These are phyloP conservation scores for Zapornia atra DNA, from an alignment of 2,113 vertebrate species.

Conservation along the genomic window DNA sequence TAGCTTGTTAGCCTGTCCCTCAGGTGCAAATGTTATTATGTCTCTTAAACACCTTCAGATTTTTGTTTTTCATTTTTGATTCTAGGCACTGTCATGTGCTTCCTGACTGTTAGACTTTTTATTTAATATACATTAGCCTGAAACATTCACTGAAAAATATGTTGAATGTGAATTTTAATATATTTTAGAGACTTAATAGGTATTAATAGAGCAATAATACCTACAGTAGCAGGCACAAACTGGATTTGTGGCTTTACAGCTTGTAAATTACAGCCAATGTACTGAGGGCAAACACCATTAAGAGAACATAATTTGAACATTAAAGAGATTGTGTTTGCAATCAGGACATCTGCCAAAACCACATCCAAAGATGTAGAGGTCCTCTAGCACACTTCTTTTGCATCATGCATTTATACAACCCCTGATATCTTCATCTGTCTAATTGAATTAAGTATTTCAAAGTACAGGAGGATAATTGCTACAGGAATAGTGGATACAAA, in stretches of 20 bases:
- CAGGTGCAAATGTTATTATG: not conserved
- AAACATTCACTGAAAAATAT: conserved; percentile 23
- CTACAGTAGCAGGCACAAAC: conserved; percentile 4
- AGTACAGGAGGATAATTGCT: conserved; percentile 7
- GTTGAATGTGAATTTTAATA: not conserved
- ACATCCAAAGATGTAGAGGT: not conserved
- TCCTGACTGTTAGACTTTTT: not conserved
- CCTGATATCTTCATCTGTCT: not conserved
- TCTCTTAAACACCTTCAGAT: not conserved
- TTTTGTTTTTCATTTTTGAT: not conserved
- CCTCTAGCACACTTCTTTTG: not conserved
- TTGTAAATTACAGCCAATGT: conserved; percentile 36
- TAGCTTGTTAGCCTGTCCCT: not conserved
- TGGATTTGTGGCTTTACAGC: conserved; percentile 2
- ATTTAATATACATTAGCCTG: conserved; percentile 18
- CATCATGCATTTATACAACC: not conserved
- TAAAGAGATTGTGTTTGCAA: conserved; percentile 35
- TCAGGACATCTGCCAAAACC: conserved; percentile 35
- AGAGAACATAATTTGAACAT: conserved; percentile 39
- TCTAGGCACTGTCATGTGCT: not conserved
- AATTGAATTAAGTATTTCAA: conserved; percentile 1
- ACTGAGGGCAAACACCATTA: conserved; percentile 35
- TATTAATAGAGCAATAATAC: conserved; percentile 59
- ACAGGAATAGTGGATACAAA: not conserved
- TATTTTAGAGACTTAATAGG: conserved; percentile 43